Evolutionary conservation across 2,888 invertebrate genomes (phyloP).

Genomic region (Epinotia bilunana): DNA sequence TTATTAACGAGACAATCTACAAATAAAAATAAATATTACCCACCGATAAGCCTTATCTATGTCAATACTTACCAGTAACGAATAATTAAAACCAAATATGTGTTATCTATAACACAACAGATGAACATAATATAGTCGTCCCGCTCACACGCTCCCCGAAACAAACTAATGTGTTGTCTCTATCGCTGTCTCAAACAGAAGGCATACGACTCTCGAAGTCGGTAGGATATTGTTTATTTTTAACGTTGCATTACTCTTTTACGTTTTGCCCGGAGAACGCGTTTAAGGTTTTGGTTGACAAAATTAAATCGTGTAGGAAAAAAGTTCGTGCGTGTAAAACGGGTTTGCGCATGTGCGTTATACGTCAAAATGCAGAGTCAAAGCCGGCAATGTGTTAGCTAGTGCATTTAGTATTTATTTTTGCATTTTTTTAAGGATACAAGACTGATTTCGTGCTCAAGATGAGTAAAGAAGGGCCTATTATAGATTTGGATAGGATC

Average conservation of each 20-base stretch:
- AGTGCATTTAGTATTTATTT: constrained; percentile 21
- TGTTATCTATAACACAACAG: not conserved
- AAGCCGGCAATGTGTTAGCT: constrained; percentile 16
- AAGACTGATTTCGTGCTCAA: constrained; percentile 52
- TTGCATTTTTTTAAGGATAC: constrained; percentile 49
- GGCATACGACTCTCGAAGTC: constrained; percentile 2
- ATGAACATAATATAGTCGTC: constrained; percentile 19
- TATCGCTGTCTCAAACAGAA: constrained; percentile 19
- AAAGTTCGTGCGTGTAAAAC: not conserved
- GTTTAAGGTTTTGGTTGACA: constrained; percentile 22
- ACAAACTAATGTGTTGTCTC: not conserved
- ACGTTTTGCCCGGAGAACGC: constrained; percentile 32
- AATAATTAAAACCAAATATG: constrained; percentile 22
- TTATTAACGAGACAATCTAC: no score
- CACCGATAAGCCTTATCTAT: constrained; percentile 30
- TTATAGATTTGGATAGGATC: constrained; percentile 68
- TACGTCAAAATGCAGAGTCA: constrained; percentile 36
- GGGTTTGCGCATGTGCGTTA: constrained; percentile 31
- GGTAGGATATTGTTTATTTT: constrained; percentile 39
- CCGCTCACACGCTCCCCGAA: constrained; percentile 10
- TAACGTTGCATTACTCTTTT: constrained; percentile 34
- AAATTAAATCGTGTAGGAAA: constrained; percentile 7
- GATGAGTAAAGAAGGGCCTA: constrained; percentile 61
- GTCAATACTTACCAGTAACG: constrained; percentile 9
- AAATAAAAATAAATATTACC: constrained; percentile 1